Evolutionary conservation across 1,140 invertebrate species (phyloP).

Genomic region (Tetramorium parvispinum): DNA sequence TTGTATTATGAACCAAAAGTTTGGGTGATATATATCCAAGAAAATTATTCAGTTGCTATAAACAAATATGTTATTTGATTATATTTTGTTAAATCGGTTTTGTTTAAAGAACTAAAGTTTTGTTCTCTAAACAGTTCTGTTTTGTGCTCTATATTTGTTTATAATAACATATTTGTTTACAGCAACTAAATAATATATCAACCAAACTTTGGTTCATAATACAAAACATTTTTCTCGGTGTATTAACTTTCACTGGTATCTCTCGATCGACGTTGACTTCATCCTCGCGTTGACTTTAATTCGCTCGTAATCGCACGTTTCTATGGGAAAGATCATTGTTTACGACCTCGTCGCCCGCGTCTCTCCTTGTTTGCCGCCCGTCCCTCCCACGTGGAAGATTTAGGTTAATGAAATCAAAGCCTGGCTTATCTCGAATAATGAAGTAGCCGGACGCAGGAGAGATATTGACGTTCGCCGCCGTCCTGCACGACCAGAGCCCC

Average conservation of each 20-base stretch:
- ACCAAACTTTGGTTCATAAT: too few relatives aligned
- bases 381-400: slow-evolving; percentile 14
- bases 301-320: background rate
- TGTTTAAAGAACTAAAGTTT: too few relatives aligned
- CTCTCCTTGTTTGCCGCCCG: background rate
- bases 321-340: background rate
- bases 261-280: background rate
- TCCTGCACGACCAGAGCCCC: background rate
- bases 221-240: too few relatives aligned
- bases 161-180: too few relatives aligned
- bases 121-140: too few relatives aligned
- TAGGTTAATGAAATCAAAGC: slow-evolving; percentile 50
- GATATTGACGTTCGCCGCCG: background rate
- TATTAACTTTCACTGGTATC: slow-evolving; percentile 1
- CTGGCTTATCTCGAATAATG: slow-evolving; percentile 38
- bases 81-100: too few relatives aligned
- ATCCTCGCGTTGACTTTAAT: background rate
- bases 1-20: too few relatives aligned
- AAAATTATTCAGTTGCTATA: too few relatives aligned
- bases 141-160: too few relatives aligned
- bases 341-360: background rate
- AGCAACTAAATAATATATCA: too few relatives aligned
- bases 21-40: too few relatives aligned
- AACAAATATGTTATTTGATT: too few relatives aligned
- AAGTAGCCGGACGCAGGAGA: background rate